Evolutionary conservation across 1,140 invertebrate genomes (phyloP).

Genomic region (Bombus sylvicola): DNA sequence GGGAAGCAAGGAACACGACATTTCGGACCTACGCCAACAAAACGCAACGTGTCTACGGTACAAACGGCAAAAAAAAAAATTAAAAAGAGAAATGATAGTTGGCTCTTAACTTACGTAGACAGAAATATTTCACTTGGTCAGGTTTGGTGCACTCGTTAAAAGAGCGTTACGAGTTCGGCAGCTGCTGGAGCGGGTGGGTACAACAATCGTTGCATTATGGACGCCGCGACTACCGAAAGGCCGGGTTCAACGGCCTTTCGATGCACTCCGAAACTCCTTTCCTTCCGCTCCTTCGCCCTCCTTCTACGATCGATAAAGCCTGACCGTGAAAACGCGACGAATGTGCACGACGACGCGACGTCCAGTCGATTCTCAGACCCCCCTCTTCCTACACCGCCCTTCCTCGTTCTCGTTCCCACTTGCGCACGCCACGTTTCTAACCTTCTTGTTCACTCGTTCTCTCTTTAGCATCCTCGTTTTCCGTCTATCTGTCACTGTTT

Average conservation of each 20-base stretch:
- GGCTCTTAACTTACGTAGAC: constrained; percentile 26
- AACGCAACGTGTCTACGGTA: background rate
- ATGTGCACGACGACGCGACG: constrained; percentile 76
- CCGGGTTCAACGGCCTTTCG: constrained; percentile 80
- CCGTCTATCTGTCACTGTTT: constrained; percentile 1
- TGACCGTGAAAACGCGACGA: constrained; percentile 83
- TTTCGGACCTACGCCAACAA: constrained; percentile 56
- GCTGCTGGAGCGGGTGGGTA: constrained; percentile 21
- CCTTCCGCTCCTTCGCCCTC: constrained; percentile 73
- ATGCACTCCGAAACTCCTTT: constrained; percentile 82
- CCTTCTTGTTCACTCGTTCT: background rate
- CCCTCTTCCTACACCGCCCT: constrained; percentile 21
- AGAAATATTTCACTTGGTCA: constrained; percentile 56
- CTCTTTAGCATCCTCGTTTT: background rate
- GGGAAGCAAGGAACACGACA: constrained; percentile 2
- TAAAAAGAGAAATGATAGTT: background rate
- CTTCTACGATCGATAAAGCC: constrained; percentile 81
- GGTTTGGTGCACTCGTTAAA: constrained; percentile 46
- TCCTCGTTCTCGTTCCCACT: constrained; percentile 38
- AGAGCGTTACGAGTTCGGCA: constrained; percentile 48
- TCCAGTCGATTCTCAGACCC: constrained; percentile 69
- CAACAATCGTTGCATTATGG: constrained; percentile 69
- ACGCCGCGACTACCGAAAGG: constrained; percentile 73
- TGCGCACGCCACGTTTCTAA: background rate
- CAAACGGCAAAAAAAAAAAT: background rate